Evolutionary conservation across 2,797 vertebrate species (phyloP).

Genomic region (Hipposideros larvatus): DNA sequence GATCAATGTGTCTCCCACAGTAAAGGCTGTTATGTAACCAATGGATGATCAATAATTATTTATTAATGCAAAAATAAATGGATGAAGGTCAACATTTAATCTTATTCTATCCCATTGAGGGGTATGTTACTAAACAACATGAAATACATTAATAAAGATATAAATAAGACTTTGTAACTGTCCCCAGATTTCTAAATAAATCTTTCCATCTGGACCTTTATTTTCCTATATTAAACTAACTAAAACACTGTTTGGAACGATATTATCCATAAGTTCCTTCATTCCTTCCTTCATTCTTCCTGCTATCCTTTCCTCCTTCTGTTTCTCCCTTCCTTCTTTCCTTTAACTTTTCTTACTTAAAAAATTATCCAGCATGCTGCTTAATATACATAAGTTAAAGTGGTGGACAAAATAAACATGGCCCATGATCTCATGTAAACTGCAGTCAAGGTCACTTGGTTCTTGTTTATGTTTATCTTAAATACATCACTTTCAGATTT

Average conservation of each 20-base stretch:
- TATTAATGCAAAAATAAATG: conserved; percentile 57
- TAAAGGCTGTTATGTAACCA: neutral
- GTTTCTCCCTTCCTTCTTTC: neutral
- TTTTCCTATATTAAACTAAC: conserved; percentile 50
- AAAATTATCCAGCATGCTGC: neutral
- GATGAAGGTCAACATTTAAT: conserved; percentile 10
- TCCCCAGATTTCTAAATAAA: conserved; percentile 41
- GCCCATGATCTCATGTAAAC: neutral
- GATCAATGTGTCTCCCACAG: neutral
- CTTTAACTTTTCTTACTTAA: neutral
- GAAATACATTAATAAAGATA: conserved; percentile 54
- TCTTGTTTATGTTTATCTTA: neutral
- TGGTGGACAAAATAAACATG: neutral
- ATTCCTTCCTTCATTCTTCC: neutral
- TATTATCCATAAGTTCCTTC: neutral
- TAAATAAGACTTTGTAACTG: conserved; percentile 23
- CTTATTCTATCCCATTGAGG: neutral
- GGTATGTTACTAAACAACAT: conserved; percentile 29
- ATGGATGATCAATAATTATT: conserved; percentile 58
- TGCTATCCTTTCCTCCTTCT: neutral
- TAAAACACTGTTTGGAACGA: conserved; percentile 14
- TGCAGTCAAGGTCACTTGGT: neutral
- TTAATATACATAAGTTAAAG: neutral
- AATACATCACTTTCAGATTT: conserved; percentile 44
- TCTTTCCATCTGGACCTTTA: conserved; percentile 11